phyloP scores from a whole-genome alignment of 2,888 invertebrate species.

The Ernsta delagoae region DNA sequence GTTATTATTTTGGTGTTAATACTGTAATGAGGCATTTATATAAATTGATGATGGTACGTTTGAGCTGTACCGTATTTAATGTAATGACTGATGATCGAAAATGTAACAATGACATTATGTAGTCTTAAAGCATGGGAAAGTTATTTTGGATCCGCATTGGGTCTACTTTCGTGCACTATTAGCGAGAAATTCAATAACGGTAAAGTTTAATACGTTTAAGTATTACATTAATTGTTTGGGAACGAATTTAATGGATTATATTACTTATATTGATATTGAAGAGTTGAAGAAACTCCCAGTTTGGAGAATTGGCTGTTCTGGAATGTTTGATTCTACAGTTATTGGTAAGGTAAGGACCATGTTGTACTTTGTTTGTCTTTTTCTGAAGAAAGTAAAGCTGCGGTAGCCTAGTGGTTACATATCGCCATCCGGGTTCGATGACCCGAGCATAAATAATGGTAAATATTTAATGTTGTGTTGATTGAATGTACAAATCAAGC shows the following conservation, averaged over 20 bases:
- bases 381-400: no score
- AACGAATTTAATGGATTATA: not conserved
- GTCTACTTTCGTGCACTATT: not conserved
- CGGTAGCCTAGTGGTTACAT: no score
- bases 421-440: no score
- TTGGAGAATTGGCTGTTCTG: no score
- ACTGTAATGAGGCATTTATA: constrained; percentile 46
- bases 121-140: constrained; percentile 33
- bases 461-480: no score
- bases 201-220: not conserved
- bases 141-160: constrained; percentile 16
- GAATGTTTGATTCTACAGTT: no score
- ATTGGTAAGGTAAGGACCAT: no score
- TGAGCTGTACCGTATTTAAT: constrained; percentile 51
- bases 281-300: no score
- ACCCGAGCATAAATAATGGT: no score
- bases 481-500: no score
- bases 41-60: constrained; percentile 45
- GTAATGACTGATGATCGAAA: constrained; percentile 69
- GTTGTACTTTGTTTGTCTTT: no score
- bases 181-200: not conserved
- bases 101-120: constrained; percentile 64
- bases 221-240: not conserved
- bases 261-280: no score
- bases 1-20: constrained; percentile 37